Percentiles rank a stretch among this genome's conserved stretches.
These are phyloP conservation scores for Ceratosolen fusciceps DNA, from an alignment of 1,140 invertebrate species.

Conservation along the genomic window DNA sequence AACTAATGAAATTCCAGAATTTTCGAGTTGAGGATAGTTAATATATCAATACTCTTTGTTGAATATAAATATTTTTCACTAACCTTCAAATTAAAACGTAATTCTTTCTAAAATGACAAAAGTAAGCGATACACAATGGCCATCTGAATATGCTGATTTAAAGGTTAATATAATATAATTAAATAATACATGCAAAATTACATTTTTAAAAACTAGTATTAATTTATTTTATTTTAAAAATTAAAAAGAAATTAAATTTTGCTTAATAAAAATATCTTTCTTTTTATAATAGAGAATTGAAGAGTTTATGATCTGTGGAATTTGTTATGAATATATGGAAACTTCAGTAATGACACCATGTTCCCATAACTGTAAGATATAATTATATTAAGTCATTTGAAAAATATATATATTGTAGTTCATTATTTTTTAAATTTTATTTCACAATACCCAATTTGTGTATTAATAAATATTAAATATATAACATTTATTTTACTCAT, in stretches of 20 bases:
- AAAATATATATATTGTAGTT: too few relatives aligned
- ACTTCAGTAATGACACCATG: slow-evolving; percentile 69
- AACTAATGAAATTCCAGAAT: not conserved
- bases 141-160: slow-evolving; percentile 52
- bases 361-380: slow-evolving; percentile 70
- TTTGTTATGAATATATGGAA: slow-evolving; percentile 71
- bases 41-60: not conserved
- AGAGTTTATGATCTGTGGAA: slow-evolving; percentile 65
- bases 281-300: slow-evolving; percentile 64
- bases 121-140: slow-evolving; percentile 51
- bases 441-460: not conserved
- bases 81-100: slow-evolving; percentile 15
- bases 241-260: not conserved
- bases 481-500: slow-evolving; percentile 36
- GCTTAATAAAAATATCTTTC: not conserved
- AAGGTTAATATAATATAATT: slow-evolving; percentile 49
- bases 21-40: not conserved
- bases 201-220: not conserved
- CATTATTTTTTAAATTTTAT: too few relatives aligned
- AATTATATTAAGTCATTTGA: not conserved
- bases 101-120: slow-evolving; percentile 36
- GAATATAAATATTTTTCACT: not conserved
- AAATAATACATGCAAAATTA: not conserved
- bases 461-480: not conserved
- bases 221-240: not conserved